Base-by-base conservation (phyloP, 2,113 vertebrate species). In the Mesoclemmys tuberculata region DNA sequence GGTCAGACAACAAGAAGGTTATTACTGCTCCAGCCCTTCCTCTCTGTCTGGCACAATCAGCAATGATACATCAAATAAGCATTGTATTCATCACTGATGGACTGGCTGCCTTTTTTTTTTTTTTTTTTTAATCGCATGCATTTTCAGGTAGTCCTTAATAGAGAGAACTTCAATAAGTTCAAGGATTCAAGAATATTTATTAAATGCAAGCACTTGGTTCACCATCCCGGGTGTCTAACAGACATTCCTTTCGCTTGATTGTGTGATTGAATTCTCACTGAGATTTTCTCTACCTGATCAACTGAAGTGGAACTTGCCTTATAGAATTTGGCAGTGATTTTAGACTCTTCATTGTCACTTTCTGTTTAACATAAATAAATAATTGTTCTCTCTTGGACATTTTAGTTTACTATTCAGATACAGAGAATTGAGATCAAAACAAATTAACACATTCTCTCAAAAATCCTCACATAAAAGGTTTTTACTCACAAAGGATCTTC, bases 401-500 rank as follows among this genome's bases (percentile, higher is more conserved):
- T 97, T 95, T 58, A 89, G 38, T 61, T 95, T 90, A 85, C 90
- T 95, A 94, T 96, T 97, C 92, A 92, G n/a, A 95, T 95, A 44
- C 41, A 90, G 83, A 90, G 95, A 96, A 95, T 48, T 78, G 92
- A 95, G 95, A 97, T 95, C 92, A 94, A 96, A 97, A 90, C 94
- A 83, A 95, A 95, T 58, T 94, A 97, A 95, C 90, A 92, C n/a
- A 82, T 91, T 78, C 81, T 44, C 58, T 92, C 93, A 88, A 93
- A 96, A 93, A 75, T 91, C 89, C 71, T 93, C 58, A 82, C 52
- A 90, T 91, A 87, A 96, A 93, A 95, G 35, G 78, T 80, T 95
- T 94, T 97, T 93, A 94, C 94, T 93, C 90, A 93, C 96, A 95
- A 97, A 91, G 93, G 89, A 88, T 91, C 93, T 96, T 97, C 82